Evolutionary conservation across 2,113 vertebrate species (phyloP).

Genomic region (Malurus elegans): DNA sequence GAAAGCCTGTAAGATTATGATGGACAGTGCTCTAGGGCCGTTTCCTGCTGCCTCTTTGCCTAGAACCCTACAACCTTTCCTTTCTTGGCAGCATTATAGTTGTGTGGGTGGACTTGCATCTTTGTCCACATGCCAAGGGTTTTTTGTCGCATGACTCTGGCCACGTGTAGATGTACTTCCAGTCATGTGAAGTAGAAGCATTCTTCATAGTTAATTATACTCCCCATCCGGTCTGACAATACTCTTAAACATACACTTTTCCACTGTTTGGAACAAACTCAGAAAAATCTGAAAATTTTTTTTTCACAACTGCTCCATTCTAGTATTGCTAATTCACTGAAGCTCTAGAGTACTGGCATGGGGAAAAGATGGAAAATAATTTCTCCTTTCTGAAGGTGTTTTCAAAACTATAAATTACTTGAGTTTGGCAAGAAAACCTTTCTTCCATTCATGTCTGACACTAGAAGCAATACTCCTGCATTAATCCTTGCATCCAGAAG

Average conservation of each 20-base stretch:
- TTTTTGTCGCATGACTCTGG: neutral
- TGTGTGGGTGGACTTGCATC: neutral
- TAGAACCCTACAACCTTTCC: neutral
- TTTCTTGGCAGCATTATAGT: fast-evolving
- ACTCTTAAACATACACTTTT: neutral
- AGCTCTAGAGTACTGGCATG: neutral
- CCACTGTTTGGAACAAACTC: neutral
- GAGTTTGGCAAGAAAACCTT: neutral
- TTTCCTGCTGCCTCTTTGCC: neutral
- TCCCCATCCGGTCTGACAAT: neutral
- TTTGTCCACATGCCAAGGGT: neutral
- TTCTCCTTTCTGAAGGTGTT: neutral
- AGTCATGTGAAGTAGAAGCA: neutral
- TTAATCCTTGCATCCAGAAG: neutral
- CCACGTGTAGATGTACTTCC: neutral
- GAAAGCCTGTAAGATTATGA: neutral
- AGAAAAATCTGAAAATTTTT: neutral
- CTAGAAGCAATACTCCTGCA: neutral
- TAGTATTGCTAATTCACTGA: neutral
- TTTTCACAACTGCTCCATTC: neutral
- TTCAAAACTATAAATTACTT: neutral
- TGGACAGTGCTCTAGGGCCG: neutral
- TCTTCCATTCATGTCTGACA: neutral
- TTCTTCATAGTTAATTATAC: neutral
- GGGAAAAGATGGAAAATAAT: neutral